Percentiles rank a stretch among this genome's conserved stretches.
Conservation (phyloP, 23 tunicate genomes). For the Diplosoma virens region DNA sequence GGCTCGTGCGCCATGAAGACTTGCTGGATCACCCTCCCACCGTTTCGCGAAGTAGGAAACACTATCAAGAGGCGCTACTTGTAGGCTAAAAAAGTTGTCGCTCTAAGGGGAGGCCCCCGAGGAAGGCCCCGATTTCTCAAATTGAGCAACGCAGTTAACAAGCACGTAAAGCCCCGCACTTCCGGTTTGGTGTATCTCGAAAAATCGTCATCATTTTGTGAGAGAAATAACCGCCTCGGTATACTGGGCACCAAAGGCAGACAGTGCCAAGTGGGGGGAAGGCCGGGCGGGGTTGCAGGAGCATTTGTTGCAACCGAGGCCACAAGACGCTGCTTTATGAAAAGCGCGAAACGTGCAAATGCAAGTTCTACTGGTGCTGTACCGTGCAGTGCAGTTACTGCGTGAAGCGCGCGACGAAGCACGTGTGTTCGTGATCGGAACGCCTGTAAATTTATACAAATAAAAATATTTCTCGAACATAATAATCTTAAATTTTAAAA, state of each 20-base stretch:
- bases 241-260: constrained; percentile 51
- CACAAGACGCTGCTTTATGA: constrained; percentile 18
- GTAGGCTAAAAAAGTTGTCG: constrained; percentile 10
- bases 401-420: constrained; percentile 2
- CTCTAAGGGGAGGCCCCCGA: neutral
- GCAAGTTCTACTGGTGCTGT: constrained; percentile 74
- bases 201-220: constrained; percentile 44
- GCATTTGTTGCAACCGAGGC: constrained; percentile 59
- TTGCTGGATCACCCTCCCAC: constrained; percentile 65
- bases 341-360: constrained; percentile 30
- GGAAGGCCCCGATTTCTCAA: constrained; percentile 5
- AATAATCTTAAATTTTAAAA: too few relatives aligned
- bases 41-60: constrained; percentile 58
- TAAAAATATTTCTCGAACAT: too few relatives aligned
- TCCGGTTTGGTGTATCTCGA: constrained; percentile 39
- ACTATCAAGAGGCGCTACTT: constrained; percentile 19
- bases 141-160: neutral
- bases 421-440: constrained; percentile 55
- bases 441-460: too few relatives aligned
- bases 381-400: constrained; percentile 44
- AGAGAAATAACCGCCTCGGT: neutral
- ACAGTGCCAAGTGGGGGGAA: constrained; percentile 25
- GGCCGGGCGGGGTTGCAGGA: constrained; percentile 16
- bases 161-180: constrained; percentile 14
- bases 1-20: constrained; percentile 54